A percentile compares a stretch with the other conserved stretches of the same genome.
Evolutionary conservation across 2,888 invertebrate species (phyloP).

Genomic region (Lysandra bellargus): DNA sequence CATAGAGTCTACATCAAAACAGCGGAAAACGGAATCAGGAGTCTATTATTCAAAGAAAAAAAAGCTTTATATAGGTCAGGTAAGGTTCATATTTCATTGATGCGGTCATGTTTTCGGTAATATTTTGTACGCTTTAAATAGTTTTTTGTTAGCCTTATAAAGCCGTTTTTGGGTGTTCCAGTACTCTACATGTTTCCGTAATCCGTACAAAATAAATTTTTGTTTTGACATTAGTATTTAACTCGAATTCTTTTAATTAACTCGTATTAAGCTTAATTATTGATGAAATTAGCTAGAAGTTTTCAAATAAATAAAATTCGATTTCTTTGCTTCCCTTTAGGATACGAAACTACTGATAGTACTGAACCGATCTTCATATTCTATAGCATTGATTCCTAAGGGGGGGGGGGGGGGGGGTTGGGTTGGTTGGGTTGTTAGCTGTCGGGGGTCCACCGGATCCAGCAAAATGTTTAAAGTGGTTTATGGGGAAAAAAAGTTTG

Average conservation of each 20-base stretch:
- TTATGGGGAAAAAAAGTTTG: no score
- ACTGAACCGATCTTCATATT: no score
- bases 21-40: neutral
- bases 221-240: neutral
- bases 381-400: no score
- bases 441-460: no score
- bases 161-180: slow-evolving; percentile 4
- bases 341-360: no score
- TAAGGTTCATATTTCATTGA: slow-evolving; percentile 24
- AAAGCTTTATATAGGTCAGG: neutral
- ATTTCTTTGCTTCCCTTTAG: no score
- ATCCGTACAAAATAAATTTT: neutral
- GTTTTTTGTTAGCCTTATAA: slow-evolving; percentile 27
- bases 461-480: no score
- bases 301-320: no score
- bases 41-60: neutral
- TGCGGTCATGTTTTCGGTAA: slow-evolving; percentile 1
- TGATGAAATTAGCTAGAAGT: no score
- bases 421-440: no score
- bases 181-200: neutral
- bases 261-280: no score
- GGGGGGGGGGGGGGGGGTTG: no score
- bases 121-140: slow-evolving; percentile 20
- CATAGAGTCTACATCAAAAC: neutral
- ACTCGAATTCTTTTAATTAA: neutral